A percentile compares a stretch with the other conserved stretches of the same genome.
These are phyloP conservation scores for Mesorhabditis spiculigera DNA, from an alignment of 2,888 invertebrate genomes.

Conservation along the genomic window DNA sequence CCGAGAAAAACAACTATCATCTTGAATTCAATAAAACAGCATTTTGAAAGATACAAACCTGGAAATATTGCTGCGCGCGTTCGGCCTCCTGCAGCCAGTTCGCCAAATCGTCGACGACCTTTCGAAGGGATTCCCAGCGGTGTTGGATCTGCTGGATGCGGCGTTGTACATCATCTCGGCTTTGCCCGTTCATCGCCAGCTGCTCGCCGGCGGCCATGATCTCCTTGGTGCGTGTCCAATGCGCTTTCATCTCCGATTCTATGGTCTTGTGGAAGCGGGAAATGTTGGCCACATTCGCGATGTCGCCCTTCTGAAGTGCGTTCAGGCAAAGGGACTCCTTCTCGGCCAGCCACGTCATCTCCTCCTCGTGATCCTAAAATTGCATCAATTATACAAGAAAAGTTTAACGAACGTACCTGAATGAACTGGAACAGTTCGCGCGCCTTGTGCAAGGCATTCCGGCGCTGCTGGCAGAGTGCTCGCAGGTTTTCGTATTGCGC, in stretches of 20 bases:
- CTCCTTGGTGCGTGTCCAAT: conserved; percentile 61
- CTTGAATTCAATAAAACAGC: too few relatives aligned
- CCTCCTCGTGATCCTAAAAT: conserved; percentile 87
- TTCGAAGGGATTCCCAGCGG: conserved; percentile 83
- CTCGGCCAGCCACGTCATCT: conserved; percentile 92
- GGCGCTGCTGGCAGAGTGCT: conserved; percentile 74
- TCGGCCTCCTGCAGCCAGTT: conserved; percentile 80
- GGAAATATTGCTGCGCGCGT: conserved; percentile 78
- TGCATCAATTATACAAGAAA: conserved; percentile 14
- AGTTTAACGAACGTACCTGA: neutral
- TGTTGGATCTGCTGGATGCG: conserved; percentile 31
- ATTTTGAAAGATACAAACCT: conserved; percentile 17
- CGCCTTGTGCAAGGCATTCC: conserved; percentile 81
- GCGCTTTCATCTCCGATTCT: conserved; percentile 77
- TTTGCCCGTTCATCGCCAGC: conserved; percentile 36
- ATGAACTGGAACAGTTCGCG: conserved; percentile 86
- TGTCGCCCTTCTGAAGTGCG: conserved; percentile 87
- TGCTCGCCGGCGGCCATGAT: conserved; percentile 56
- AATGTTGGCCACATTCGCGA: conserved; percentile 81
- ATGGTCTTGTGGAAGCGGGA: conserved; percentile 83
- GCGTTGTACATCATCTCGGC: conserved; percentile 22
- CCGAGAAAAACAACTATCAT: too few relatives aligned
- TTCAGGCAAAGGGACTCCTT: conserved; percentile 84
- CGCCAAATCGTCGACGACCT: conserved; percentile 73
- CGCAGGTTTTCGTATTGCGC: conserved; percentile 73